Base-by-base conservation (phyloP, 2,113 vertebrate genomes). In the Mionectes macconnelli region DNA sequence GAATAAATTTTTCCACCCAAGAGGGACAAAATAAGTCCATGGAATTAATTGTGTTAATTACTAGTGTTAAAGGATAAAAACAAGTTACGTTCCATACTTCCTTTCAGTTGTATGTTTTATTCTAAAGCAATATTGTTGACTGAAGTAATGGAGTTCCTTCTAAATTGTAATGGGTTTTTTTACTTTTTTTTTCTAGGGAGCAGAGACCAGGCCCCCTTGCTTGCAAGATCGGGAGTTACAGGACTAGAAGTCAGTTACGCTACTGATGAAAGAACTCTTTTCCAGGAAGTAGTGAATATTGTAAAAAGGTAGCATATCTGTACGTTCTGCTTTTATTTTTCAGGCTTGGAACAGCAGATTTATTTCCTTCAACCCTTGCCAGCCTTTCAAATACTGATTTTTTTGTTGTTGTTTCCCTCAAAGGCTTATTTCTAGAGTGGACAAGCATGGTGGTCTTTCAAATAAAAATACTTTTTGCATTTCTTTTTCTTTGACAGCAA, bases 211-310 rank as follows among this genome's bases (percentile, higher is more conserved):
- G 98, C 98, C 16, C 99, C 99, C 69, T 98, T 99, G 94, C 98
- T 99, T 93, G 98, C 98, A 96, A 98, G 99, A 98, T 99, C 99
- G 72, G 99, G 99, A 80, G 94, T 99, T 96, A 98, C 98, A 85
- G 98, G 99, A 95, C 97, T 99, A 96, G 97, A 99, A 97, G 98
- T 99, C 96, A 99, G 97, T n/a, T 99, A 99, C 55, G 95, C 98
- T 94, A 94, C 97, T 67, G 99, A 99, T 94, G 99, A 99, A 97
- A 99, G 98, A 97, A 95, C 97, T 97, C 98, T 99, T 97, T 99
- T 99, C 97, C 98, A 99, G 89, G 99, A 99, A 98, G 96, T 99
- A 92, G 94, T 98, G 93, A 88, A 96, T 91, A 96, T 99, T 96
- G 97, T 99, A 95, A 99, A 99, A 95, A 99, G 98, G 99, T 99